These are phyloP conservation scores for Oceanodroma tethys DNA, from an alignment of 2,113 vertebrate genomes.

Conservation along the genomic window DNA sequence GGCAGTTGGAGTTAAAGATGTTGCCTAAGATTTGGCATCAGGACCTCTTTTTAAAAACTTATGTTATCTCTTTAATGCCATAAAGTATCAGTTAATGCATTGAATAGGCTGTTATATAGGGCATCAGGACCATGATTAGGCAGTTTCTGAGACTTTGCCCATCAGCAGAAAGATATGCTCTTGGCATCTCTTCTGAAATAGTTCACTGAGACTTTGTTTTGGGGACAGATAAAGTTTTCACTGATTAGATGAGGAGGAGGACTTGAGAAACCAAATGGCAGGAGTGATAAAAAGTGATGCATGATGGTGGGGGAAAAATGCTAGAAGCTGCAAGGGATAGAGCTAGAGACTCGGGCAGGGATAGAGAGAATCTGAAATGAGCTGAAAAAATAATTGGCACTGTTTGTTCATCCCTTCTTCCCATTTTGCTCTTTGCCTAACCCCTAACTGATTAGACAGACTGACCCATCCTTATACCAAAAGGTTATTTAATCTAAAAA, in stretches of 20 bases:
- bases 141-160: background rate
- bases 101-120: background rate
- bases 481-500: background rate
- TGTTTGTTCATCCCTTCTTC: background rate
- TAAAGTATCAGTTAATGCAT: background rate
- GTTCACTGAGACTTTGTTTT: background rate
- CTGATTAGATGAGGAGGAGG: background rate
- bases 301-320: background rate
- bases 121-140: background rate
- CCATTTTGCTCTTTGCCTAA: background rate
- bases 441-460: background rate
- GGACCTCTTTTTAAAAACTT: background rate
- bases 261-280: background rate
- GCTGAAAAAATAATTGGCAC: background rate
- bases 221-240: background rate
- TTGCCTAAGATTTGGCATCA: background rate
- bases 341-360: background rate
- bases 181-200: background rate
- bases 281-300: background rate
- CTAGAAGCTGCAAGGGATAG: background rate
- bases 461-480: background rate
- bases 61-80: background rate
- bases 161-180: slow-evolving; percentile 11
- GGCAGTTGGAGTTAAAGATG: background rate
- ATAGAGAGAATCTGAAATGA: background rate